Base-by-base conservation (phyloP, 2,113 vertebrate genomes). In the Percopsis transmontana region DNA sequence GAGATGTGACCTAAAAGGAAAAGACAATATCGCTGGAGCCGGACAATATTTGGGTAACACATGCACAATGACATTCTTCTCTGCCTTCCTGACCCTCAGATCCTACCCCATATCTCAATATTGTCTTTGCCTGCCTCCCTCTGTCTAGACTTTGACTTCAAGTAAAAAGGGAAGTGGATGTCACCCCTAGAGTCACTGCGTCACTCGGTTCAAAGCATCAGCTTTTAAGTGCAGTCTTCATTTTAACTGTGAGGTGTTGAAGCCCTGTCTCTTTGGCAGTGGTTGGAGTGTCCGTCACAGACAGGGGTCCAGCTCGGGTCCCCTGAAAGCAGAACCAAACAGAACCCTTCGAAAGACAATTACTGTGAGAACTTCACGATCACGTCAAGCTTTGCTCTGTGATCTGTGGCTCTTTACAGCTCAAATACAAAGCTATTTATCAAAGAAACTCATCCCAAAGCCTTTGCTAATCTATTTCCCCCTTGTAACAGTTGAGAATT, bases 201-300 rank as follows among this genome's bases (percentile, higher is more conserved):
- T 39, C 41, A 58, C n/a, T 21, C 50, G 13, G 41, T 50, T 39
- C 1, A 56, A 73, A 57, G 20, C 41, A 60, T 2, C 13, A 16
- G 62, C 9, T 50, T n/a, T 19, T 65, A 42, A 63, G 69, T 56
- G 68, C 9, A 21, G 56, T 57, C 21, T 76, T 70, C 56, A 62
- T 51, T 78, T 9, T 38, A 5, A 56, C n/a, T 16, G 68, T 62
- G 68, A 59, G 66, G 70, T 70, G 66, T 38, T 72, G 68, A 64
- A 72, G 58, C 74, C 44, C 55, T 50, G 45, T 76, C 71, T 71
- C 40, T 54, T 52, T 77, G 77, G 75, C 77, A 79, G 85, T 77
- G 66, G 68, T 19, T 51, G 52, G 69, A 60, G 39, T 71, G 20
- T 64, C 53, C 70, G 72, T 12, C 51, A 23, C 4, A 18, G 52